A percentile compares a stretch with the other conserved stretches of the same genome.
phyloP scores from a whole-genome alignment of 2,888 invertebrate genomes.

The Lordiphosa fenestrarum region DNA sequence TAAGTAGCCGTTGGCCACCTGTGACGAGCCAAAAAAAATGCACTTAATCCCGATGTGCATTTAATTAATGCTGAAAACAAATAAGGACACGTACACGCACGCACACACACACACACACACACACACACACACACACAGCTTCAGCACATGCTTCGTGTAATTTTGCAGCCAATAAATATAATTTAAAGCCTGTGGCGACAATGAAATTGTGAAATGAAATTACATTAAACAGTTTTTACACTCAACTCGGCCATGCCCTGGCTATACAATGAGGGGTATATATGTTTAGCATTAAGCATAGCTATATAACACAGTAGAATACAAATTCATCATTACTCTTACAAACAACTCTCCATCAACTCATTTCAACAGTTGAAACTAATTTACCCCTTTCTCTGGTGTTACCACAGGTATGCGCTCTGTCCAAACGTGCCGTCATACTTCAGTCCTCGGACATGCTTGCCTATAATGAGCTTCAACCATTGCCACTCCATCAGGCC shows the following conservation, averaged over 20 bases:
- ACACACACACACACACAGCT: neutral
- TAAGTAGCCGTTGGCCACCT: constrained; percentile 22
- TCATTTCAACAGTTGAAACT: constrained; percentile 30
- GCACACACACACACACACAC: neutral
- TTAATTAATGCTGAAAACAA: constrained; percentile 66
- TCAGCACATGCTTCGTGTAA: constrained; percentile 22
- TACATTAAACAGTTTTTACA: constrained; percentile 33
- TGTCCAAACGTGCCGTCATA: constrained; percentile 85
- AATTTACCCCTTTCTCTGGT: constrained; percentile 19
- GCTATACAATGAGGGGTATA: neutral
- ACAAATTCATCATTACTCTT: too few species aligned
- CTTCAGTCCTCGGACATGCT: constrained; percentile 81
- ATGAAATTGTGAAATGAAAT: constrained; percentile 46
- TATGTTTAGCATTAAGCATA: too few species aligned
- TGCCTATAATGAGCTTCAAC: constrained; percentile 77
- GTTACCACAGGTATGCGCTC: constrained; percentile 85
- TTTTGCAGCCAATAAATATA: constrained; percentile 59
- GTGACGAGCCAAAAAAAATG: constrained; percentile 39
- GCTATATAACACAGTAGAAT: too few species aligned
- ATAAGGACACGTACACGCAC: constrained; percentile 32
- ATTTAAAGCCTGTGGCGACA: constrained; percentile 47
- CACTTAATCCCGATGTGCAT: constrained; percentile 63
- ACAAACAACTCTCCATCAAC: too few species aligned
- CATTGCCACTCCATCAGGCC: constrained; percentile 53
- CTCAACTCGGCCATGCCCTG: neutral